These are phyloP conservation scores for Stegastes partitus DNA, from an alignment of 2,113 vertebrate species.

Conservation along the genomic window DNA sequence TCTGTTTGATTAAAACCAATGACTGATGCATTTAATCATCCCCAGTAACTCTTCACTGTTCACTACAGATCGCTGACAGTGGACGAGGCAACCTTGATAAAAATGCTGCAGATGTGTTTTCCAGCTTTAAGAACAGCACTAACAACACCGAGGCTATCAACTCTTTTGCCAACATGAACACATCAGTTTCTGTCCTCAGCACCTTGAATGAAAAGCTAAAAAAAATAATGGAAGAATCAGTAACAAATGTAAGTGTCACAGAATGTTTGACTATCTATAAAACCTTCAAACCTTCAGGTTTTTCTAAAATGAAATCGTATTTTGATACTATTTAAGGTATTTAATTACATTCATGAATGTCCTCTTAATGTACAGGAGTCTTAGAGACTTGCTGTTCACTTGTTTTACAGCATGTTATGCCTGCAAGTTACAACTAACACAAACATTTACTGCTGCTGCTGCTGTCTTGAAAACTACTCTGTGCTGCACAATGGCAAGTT, in stretches of 20 bases:
- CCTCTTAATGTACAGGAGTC: no score
- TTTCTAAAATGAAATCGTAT: no score
- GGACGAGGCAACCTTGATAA: constrained; percentile 59
- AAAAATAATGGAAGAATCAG: fast-evolving
- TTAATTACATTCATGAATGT: no score
- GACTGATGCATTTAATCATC: not conserved
- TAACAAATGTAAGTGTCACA: constrained; percentile 61
- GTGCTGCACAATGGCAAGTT: no score
- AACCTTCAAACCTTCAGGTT: no score
- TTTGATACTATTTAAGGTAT: no score
- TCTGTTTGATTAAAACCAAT: not conserved
- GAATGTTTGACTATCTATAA: not conserved
- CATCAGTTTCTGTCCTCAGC: constrained; percentile 30
- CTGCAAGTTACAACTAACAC: no score
- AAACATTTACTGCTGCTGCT: no score
- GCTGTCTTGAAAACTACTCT: no score
- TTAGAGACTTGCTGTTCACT: no score
- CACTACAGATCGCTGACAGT: constrained; percentile 66
- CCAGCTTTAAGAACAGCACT: constrained; percentile 29
- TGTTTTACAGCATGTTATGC: no score
- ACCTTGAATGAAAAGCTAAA: fast-evolving
- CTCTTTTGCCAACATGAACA: constrained; percentile 51
- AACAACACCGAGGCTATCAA: not conserved
- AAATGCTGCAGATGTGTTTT: constrained; percentile 32
- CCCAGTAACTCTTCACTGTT: not conserved